Evolutionary conservation across 2,888 invertebrate species (phyloP), one percentile per base, ranked within the genome.

Genomic region (Mongoloraphidia duomilia): DNA sequence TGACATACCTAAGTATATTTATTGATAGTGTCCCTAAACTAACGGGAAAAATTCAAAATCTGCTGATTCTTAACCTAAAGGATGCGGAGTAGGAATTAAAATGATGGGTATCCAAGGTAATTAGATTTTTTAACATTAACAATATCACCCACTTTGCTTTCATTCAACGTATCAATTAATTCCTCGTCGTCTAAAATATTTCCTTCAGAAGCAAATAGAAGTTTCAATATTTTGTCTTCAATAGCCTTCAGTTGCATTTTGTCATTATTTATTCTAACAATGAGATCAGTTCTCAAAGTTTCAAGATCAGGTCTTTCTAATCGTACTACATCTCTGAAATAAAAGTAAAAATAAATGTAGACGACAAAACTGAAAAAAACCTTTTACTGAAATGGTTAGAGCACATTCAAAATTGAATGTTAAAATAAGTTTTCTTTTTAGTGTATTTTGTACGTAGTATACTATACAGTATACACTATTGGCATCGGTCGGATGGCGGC

Each of bases 101-200:
- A 8, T 37, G 12, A 37, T n/a, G 17, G 9, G 12, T 37, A 11
- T n/a, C 11, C 12, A 37, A 37, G 37, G 11, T 12, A 37, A n/a
- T 39, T 10, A 2, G 39, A 39, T 14, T 39, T 38, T 37, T 38
- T 8, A 38, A 38, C n/a, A 44, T 12, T 12, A 10, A 34, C 11
- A 34, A 33, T 35, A 14, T 34, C 41, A 50, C 51, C 58, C 59
- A 80, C 82, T 70, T 91, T 91, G 62, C 89, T 88, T 60, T 89
- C 86, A 65, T 90, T 89, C 10, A 92, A 73, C 1, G 93, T 88
- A 62, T 92, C 86, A 50, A 94, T 91, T 13, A 94, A 78, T 59
- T 88, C 89, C 63, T 94, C 94, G 61, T 94, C 93, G 63, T 95
- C 94, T 40, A 95, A 74, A 58, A 95, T 91, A 63, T 93, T 91